Conservation (phyloP, 2,113 vertebrate genomes). For the Syrrhaptes paradoxus region DNA sequence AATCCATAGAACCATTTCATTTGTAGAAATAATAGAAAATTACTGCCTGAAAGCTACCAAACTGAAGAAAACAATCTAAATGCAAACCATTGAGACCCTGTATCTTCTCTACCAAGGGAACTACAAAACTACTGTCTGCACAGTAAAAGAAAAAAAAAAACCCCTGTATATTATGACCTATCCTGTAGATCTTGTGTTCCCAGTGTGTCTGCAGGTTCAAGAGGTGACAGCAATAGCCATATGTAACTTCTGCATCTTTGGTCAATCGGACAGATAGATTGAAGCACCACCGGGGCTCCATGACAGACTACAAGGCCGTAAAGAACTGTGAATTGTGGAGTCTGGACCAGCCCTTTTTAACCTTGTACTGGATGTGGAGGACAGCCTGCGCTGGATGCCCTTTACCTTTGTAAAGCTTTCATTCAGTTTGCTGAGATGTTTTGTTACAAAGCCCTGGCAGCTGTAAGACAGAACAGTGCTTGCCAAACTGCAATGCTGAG, state of each 20-base stretch:
- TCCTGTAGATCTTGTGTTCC: background rate
- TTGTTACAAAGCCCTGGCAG: background rate
- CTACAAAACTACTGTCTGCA: background rate
- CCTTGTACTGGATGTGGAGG: background rate
- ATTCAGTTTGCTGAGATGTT: background rate
- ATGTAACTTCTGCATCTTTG: background rate
- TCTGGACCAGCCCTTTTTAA: background rate
- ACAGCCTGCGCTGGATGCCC: background rate
- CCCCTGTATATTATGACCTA: background rate
- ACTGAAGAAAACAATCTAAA: background rate
- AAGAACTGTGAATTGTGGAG: background rate
- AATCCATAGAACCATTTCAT: background rate
- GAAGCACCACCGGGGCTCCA: background rate
- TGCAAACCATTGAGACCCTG: background rate
- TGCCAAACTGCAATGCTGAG: background rate
- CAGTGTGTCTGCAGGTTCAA: background rate
- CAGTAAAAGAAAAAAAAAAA: background rate
- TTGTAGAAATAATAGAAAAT: background rate
- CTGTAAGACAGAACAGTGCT: background rate
- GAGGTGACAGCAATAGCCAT: background rate
- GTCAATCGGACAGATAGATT: background rate
- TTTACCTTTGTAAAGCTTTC: background rate
- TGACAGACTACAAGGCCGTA: accelerated
- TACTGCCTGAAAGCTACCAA: background rate
- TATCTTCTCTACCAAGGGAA: background rate